These are phyloP conservation scores for Macropis europaea DNA, from an alignment of 2,888 invertebrate genomes.

Conservation along the genomic window DNA sequence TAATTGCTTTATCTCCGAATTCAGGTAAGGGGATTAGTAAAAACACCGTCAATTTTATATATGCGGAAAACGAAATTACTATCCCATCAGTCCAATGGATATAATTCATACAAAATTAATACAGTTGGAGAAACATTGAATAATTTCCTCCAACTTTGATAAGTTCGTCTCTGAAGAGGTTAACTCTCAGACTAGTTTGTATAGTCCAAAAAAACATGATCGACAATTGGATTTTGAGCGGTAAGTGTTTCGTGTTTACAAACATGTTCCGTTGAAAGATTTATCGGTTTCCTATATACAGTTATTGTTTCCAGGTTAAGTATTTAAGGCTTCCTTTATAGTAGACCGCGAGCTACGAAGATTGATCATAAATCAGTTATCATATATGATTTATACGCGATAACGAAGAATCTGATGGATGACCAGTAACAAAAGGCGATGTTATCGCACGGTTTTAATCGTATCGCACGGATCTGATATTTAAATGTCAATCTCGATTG, in stretches of 20 bases:
- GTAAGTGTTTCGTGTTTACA: not conserved
- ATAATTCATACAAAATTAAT: too few species aligned
- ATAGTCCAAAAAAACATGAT: too few species aligned
- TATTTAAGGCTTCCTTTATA: constrained; percentile 4
- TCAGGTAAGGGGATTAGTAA: too few species aligned
- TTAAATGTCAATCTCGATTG: constrained; percentile 9
- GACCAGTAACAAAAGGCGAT: not conserved
- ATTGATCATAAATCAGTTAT: constrained; percentile 42
- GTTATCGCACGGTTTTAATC: constrained; percentile 25
- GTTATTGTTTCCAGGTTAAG: constrained; percentile 16
- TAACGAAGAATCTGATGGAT: constrained; percentile 38
- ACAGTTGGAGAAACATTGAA: too few species aligned
- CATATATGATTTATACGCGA: constrained; percentile 35
- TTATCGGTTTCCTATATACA: constrained; percentile 5
- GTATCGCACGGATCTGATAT: constrained; percentile 9
- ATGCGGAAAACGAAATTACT: too few species aligned
- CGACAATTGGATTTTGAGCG: too few species aligned
- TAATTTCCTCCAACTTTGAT: too few species aligned
- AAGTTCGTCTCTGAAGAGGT: too few species aligned
- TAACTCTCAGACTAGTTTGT: too few species aligned
- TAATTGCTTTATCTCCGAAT: too few species aligned
- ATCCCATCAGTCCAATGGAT: too few species aligned
- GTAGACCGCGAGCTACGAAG: constrained; percentile 7
- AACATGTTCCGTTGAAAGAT: constrained; percentile 1
- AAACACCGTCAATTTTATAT: too few species aligned